Evolutionary conservation across 2,888 invertebrate species (phyloP).

Genomic region (Napeogenes sylphis): DNA sequence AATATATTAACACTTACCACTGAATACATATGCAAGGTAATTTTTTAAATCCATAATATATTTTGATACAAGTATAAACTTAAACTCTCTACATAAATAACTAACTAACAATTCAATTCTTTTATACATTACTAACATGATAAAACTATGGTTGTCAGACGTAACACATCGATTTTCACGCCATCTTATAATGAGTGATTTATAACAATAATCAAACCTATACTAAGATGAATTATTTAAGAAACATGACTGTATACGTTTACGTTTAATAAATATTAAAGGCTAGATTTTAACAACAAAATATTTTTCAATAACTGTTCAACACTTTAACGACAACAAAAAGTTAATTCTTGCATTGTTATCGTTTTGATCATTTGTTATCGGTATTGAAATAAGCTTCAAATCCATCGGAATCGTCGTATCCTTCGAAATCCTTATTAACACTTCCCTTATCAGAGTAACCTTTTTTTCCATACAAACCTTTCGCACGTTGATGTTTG

Average conservation of each 20-base stretch:
- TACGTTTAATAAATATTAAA: too few species aligned
- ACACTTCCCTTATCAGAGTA: slow-evolving; percentile 71
- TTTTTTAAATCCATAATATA: slow-evolving; percentile 12
- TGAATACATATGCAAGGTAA: background rate
- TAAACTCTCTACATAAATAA: background rate
- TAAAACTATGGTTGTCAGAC: slow-evolving; percentile 24
- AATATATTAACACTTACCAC: slow-evolving; percentile 9
- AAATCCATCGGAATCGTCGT: slow-evolving; percentile 65
- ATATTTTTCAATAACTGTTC: too few species aligned
- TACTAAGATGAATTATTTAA: too few species aligned
- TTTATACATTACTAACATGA: slow-evolving; percentile 14
- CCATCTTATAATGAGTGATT: slow-evolving; percentile 23
- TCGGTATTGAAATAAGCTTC: slow-evolving; percentile 51
- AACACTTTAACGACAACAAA: too few species aligned
- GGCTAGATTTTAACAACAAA: too few species aligned
- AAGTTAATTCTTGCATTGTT: too few species aligned
- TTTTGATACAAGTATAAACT: background rate
- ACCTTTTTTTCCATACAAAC: slow-evolving; percentile 67
- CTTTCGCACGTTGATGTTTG: slow-evolving; percentile 64
- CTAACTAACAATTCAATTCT: background rate
- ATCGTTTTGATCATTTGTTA: slow-evolving; percentile 18
- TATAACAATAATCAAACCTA: slow-evolving; percentile 9
- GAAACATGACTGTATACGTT: too few species aligned
- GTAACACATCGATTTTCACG: slow-evolving; percentile 20
- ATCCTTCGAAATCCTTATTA: slow-evolving; percentile 68